Percentiles rank a stretch among this genome's conserved stretches.
These are phyloP conservation scores for Cephus runcator DNA, from an alignment of 2,888 invertebrate genomes.

Conservation along the genomic window DNA sequence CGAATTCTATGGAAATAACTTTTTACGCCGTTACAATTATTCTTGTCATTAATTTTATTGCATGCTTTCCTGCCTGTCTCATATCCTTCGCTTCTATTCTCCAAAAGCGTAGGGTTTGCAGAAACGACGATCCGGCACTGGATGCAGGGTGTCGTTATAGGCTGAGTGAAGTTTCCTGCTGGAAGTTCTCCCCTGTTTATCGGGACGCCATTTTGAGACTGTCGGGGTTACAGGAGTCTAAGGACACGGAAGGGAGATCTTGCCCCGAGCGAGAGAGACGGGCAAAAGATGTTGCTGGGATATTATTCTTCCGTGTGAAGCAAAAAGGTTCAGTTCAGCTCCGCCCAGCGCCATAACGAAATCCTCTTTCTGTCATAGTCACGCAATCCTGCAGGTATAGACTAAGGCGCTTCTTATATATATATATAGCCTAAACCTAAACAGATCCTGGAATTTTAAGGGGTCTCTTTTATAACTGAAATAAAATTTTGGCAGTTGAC, in stretches of 20 bases:
- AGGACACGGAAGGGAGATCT: neutral
- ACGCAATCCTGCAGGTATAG: neutral
- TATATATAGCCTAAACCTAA: neutral
- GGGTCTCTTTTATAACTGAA: neutral
- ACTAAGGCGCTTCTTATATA: neutral
- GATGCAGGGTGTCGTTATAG: neutral
- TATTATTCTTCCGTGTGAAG: neutral
- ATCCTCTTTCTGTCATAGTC: neutral
- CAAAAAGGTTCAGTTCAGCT: neutral
- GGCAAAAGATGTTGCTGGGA: neutral
- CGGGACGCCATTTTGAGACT: constrained; percentile 1
- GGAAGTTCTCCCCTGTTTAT: neutral
- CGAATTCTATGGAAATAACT: neutral
- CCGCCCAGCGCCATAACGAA: constrained; percentile 2
- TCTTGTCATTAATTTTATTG: neutral
- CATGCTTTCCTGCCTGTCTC: neutral
- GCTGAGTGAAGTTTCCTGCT: constrained; percentile 1
- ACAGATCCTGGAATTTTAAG: neutral
- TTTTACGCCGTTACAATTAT: neutral
- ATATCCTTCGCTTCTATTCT: neutral
- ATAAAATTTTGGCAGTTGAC: neutral
- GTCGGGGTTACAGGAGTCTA: neutral
- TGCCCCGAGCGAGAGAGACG: neutral
- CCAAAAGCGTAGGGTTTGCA: neutral
- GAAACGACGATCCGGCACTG: neutral